Base-by-base conservation (phyloP, 2,888 invertebrate genomes). In the Terebella lapidaria region DNA sequence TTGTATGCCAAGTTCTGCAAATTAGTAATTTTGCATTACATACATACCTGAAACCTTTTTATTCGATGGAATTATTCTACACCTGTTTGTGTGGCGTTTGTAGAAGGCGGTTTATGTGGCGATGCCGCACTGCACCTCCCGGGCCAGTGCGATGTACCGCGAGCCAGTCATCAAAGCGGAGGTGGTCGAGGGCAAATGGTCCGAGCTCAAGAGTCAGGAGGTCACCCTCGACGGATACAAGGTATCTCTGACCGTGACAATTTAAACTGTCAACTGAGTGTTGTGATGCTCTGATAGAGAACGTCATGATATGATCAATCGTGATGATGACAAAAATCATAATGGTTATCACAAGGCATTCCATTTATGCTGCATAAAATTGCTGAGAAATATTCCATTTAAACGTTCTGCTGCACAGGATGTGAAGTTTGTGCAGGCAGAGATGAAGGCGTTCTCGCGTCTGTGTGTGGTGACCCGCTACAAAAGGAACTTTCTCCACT, bases 151-250 rank as follows among this genome's bases (percentile, higher is more conserved):
- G 4, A 60, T 64, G 3, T 69, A 72, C 4, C 58, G 74, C 27
- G 77, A 77, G 61, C 65, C 74, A 0, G 73, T 76, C 25, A 66
- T 77, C 15, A 77, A 77, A 60, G 68, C 72, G 2, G 22, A 52
- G 24, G 15, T n/a, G 2, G 18, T 20, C 5, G 59, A 47, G 1
- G 30, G 71, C 1, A 60, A 67, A 10, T 77, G 76, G 76, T 47
- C 45, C 47, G 73, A 73, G 26, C 59, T 77, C 1, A 64, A 66
- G 5, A 72, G 74, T 2, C 65, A 61, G 28, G 77, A 77, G 42
- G 71, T 73, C 27, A 63, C 64, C 1, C 64, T 74, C 49, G 77
- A 77, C 0, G 67, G 66, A 10, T 64, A 71, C 55, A 77, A 76
- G 71, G 77, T 76, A 60, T 42, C 53, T 25, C 5, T 49, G 49